Conservation (phyloP, 2,797 vertebrate genomes). For the Ibycter americanus region DNA sequence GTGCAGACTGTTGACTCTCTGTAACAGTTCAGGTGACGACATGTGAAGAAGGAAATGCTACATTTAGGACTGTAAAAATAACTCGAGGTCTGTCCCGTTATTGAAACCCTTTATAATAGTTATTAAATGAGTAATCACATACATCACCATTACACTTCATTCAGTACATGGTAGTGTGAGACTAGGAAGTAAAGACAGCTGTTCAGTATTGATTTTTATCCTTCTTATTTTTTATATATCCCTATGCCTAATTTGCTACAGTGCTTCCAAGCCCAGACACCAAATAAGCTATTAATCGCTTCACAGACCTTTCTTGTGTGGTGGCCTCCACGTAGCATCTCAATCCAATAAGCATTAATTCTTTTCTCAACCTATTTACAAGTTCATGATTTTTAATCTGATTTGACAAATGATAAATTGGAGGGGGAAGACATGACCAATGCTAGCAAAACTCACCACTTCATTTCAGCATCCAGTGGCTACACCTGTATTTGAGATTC, state of each 20-base stretch:
- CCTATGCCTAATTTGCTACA: constrained; percentile 36
- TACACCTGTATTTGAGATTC: neutral
- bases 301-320: constrained; percentile 42
- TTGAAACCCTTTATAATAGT: neutral
- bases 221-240: constrained; percentile 26
- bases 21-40: neutral
- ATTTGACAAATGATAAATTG: constrained; percentile 26
- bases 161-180: neutral
- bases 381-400: constrained; percentile 38
- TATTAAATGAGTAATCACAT: constrained; percentile 50
- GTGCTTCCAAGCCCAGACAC: neutral
- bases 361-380: constrained; percentile 34
- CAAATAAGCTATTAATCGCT: constrained; percentile 55
- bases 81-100: neutral
- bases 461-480: neutral
- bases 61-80: neutral
- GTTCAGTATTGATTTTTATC: constrained; percentile 66
- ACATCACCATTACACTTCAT: constrained; percentile 33
- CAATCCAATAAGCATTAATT: constrained; percentile 55
- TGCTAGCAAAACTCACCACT: neutral
- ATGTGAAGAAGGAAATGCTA: neutral
- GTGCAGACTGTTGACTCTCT: neutral
- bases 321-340: neutral
- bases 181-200: constrained; percentile 54
- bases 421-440: neutral